Conservation (phyloP, 2,888 invertebrate species). For the Amiota communis region DNA sequence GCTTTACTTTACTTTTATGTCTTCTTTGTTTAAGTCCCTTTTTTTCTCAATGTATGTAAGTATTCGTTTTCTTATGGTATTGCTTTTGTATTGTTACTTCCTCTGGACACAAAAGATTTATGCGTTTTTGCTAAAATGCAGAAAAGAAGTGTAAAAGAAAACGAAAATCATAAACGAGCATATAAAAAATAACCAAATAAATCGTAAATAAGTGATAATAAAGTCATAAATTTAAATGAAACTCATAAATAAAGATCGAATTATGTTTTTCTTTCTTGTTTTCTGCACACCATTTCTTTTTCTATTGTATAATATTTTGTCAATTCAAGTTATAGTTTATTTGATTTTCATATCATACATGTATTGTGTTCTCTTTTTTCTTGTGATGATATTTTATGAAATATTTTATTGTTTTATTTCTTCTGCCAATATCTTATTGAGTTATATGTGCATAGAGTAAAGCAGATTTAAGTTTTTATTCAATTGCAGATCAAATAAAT, state of each 20-base stretch:
- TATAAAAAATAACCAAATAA: slow-evolving; percentile 21
- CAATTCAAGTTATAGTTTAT: slow-evolving; percentile 23
- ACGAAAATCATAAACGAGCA: not conserved
- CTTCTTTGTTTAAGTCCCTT: not conserved
- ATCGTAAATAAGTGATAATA: slow-evolving; percentile 52
- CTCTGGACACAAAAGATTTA: slow-evolving; percentile 56
- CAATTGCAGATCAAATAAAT: too few relatives aligned
- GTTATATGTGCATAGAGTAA: too few relatives aligned
- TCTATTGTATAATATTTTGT: not conserved
- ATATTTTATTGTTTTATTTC: too few relatives aligned
- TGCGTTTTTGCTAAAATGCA: slow-evolving; percentile 55
- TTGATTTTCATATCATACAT: slow-evolving; percentile 12
- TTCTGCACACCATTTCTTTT: not conserved
- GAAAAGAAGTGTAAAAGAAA: slow-evolving; percentile 9
- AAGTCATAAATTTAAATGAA: slow-evolving; percentile 57
- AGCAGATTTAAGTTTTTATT: too few relatives aligned
- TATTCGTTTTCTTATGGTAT: not conserved
- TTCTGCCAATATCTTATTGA: too few relatives aligned
- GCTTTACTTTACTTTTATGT: not conserved
- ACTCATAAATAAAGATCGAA: slow-evolving; percentile 46
- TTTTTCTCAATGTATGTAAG: not conserved
- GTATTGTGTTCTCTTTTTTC: not conserved
- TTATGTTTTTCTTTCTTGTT: not conserved
- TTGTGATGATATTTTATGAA: not conserved
- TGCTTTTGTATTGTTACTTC: slow-evolving; percentile 35